phyloP scores from a whole-genome alignment of 2,113 vertebrate genomes.

The Otis tarda region DNA sequence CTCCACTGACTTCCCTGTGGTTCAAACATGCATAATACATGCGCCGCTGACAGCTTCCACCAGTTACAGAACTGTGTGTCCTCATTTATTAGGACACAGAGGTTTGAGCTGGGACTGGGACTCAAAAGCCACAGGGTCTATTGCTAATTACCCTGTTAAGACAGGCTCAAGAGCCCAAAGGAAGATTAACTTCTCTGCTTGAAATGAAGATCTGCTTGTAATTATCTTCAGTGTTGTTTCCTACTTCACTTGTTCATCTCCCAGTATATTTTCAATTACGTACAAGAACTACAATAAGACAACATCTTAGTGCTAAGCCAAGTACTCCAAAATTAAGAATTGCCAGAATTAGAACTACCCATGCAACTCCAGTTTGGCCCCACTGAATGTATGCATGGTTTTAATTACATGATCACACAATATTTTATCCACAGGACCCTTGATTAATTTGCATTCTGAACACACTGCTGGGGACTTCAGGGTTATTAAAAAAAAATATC shows the following conservation, averaged over 20 bases:
- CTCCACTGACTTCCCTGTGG: not conserved
- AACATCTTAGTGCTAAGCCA: slow-evolving; percentile 30
- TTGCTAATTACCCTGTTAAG: slow-evolving; percentile 47
- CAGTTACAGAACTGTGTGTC: not conserved
- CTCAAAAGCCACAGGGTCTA: slow-evolving; percentile 24
- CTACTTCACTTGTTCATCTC: slow-evolving; percentile 52
- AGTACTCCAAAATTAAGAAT: slow-evolving; percentile 10
- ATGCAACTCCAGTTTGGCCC: slow-evolving; percentile 7
- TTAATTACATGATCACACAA: slow-evolving; percentile 23
- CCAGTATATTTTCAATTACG: slow-evolving; percentile 57
- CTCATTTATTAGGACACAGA: slow-evolving; percentile 23
- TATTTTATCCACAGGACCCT: not conserved
- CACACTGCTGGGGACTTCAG: not conserved
- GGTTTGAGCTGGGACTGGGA: slow-evolving; percentile 20
- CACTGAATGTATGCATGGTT: not conserved
- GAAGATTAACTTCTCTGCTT: slow-evolving; percentile 59
- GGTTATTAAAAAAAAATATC: not conserved
- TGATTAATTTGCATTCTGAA: slow-evolving; percentile 19
- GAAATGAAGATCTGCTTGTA: slow-evolving; percentile 57
- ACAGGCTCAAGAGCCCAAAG: slow-evolving; percentile 39
- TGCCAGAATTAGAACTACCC: slow-evolving; percentile 45
- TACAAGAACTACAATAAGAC: slow-evolving; percentile 54
- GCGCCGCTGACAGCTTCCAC: not conserved
- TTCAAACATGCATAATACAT: not conserved
- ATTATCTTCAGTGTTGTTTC: slow-evolving; percentile 49